Conservation (phyloP, 2,797 vertebrate genomes). For the Danio choprae region DNA sequence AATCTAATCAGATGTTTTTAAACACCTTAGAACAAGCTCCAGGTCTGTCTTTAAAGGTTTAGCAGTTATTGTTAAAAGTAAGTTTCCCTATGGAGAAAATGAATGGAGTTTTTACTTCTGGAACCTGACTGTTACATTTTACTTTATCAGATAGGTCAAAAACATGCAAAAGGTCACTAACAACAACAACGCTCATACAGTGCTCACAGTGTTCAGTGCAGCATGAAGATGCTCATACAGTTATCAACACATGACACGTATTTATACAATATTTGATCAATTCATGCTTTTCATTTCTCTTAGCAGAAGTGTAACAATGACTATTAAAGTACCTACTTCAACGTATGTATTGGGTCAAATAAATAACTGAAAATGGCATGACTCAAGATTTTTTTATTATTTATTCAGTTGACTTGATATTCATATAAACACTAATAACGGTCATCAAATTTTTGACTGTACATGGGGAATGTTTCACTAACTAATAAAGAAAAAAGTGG, state of each 20-base stretch:
- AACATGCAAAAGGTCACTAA: not conserved
- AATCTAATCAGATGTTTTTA: no score
- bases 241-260: not conserved
- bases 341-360: not conserved
- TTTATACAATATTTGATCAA: not conserved
- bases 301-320: not conserved
- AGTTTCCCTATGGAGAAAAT: no score
- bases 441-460: not conserved
- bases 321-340: not conserved
- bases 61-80: no score
- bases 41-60: no score
- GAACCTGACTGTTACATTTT: no score
- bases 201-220: slow-evolving; percentile 2
- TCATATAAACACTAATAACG: not conserved
- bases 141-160: no score
- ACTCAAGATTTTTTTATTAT: not conserved
- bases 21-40: no score
- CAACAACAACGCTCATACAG: not conserved
- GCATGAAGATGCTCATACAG: slow-evolving; percentile 2
- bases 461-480: not conserved
- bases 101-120: no score
- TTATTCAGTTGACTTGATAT: not conserved
- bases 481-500: not conserved
- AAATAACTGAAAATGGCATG: not conserved
- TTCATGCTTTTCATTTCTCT: not conserved